phyloP scores from a whole-genome alignment of 2,113 vertebrate genomes.

The Pangasianodon hypophthalmus region DNA sequence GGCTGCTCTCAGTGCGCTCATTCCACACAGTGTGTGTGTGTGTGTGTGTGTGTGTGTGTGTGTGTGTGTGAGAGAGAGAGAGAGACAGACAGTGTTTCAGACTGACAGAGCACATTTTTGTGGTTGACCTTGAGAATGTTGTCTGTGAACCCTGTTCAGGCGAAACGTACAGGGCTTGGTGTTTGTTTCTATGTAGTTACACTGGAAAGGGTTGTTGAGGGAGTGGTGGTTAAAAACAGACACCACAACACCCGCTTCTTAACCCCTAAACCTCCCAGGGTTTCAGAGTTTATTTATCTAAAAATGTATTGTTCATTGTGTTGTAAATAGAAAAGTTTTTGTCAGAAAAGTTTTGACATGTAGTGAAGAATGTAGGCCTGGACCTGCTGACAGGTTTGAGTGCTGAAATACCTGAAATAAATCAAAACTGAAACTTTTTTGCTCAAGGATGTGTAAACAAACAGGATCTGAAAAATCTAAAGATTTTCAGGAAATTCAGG shows the following conservation, averaged over 20 bases:
- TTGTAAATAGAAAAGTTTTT: no score
- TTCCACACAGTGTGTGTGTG: not conserved
- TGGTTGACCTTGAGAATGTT: not conserved
- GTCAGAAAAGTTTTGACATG: not conserved
- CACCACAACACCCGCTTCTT: not conserved
- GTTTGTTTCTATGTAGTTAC: not conserved
- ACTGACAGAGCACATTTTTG: slow-evolving; percentile 26
- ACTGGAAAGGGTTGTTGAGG: not conserved
- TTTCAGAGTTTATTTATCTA: not conserved
- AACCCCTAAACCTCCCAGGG: not conserved
- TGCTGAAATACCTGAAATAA: not conserved
- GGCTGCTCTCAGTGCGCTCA: not conserved
- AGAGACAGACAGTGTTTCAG: not conserved
- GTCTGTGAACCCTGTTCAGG: not conserved
- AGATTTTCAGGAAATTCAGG: no score
- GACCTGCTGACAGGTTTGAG: not conserved
- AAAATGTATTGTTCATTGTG: not conserved
- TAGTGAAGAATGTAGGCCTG: not conserved
- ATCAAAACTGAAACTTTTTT: not conserved
- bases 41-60: not conserved
- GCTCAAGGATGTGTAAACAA: not conserved
- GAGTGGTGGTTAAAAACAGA: not conserved
- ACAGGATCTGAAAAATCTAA: not conserved
- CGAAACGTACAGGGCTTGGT: not conserved
- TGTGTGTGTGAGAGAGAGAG: no score